These are phyloP conservation scores for Tyria jacobaeae DNA, from an alignment of 2,888 invertebrate species.

Conservation along the genomic window DNA sequence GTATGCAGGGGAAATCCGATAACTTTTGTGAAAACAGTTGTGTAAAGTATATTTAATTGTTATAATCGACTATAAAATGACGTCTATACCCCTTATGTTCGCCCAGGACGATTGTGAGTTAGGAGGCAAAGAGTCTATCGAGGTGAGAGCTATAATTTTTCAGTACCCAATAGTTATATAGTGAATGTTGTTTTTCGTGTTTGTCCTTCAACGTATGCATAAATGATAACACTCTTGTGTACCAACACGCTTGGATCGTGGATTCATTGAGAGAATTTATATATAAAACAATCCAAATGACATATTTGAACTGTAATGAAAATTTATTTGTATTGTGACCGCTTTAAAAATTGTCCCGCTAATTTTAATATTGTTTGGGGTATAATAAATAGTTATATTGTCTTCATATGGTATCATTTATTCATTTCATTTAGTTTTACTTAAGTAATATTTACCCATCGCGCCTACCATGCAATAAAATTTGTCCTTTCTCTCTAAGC, in stretches of 20 bases:
- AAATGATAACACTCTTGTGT: conserved; percentile 22
- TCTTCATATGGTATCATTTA: neutral
- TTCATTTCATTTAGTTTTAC: neutral
- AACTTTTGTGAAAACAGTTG: conserved; percentile 31
- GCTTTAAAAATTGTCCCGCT: neutral
- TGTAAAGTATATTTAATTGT: conserved; percentile 12
- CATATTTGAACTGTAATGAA: neutral
- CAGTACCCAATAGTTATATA: conserved; percentile 15
- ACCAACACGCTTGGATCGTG: conserved; percentile 19
- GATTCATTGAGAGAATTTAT: conserved; percentile 31
- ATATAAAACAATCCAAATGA: conserved; percentile 12
- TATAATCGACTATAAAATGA: conserved; percentile 60
- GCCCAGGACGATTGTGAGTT: conserved; percentile 89
- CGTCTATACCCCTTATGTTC: conserved; percentile 87
- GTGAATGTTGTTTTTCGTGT: conserved; percentile 41
- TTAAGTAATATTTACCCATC: neutral
- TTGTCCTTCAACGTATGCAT: conserved; percentile 44
- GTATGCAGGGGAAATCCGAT: conserved; percentile 43
- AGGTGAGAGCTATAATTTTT: conserved; percentile 61
- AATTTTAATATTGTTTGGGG: neutral
- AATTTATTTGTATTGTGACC: neutral
- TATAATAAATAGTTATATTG: conserved; percentile 7
- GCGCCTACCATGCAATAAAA: neutral
- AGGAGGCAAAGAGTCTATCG: conserved; percentile 88
- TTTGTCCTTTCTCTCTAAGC: neutral